Base-by-base conservation (phyloP, 1,140 invertebrate species). In the Oppia nitens region DNA sequence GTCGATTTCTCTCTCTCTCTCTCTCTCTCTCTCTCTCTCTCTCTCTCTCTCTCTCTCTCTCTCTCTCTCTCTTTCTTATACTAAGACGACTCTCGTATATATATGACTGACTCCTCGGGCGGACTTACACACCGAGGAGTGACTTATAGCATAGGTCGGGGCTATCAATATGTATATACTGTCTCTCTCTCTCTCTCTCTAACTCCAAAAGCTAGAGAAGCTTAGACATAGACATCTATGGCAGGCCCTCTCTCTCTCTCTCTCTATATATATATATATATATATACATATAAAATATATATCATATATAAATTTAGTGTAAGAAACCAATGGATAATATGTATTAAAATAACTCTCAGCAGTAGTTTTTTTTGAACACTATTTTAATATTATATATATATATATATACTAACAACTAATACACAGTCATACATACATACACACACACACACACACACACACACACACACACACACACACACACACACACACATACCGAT, bases 11-110 rank as follows among this genome's bases (percentile, higher is more conserved):
- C n/a, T n/a, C n/a, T n/a, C n/a, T 23, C 52, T 57, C 14, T 57
- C 55, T 56, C 23, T 58, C 55, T 57, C 57, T 53, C 51, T 17
- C 2, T 14, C 53, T n/a, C 17, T 14, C 53, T 54, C n/a, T 54
- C 53, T 21, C 17, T 25, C 11, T 56, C 26, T 26, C 26, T 9
- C n/a, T 3, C 24, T 57, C 49, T 55, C 48, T 51, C 1, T 56
- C 6, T 55, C 23, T 51, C 9, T 14, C 28, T 56, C 25, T 52
- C 32, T n/a, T 9, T 56, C 50, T 51, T 51, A 6, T 55, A n/a
- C 24, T 6, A 57, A 20, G 20, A 12, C 12, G 12, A 12, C 51
- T n/a, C 25, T n/a, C 51, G n/a, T n/a, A n/a, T n/a, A n/a, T n/a
- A n/a, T 47, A 12, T 47, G 12, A 14, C 49, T 25, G 20, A 21